Conservation (phyloP, 2,113 vertebrate species). For the Edolisoma coerulescens region DNA sequence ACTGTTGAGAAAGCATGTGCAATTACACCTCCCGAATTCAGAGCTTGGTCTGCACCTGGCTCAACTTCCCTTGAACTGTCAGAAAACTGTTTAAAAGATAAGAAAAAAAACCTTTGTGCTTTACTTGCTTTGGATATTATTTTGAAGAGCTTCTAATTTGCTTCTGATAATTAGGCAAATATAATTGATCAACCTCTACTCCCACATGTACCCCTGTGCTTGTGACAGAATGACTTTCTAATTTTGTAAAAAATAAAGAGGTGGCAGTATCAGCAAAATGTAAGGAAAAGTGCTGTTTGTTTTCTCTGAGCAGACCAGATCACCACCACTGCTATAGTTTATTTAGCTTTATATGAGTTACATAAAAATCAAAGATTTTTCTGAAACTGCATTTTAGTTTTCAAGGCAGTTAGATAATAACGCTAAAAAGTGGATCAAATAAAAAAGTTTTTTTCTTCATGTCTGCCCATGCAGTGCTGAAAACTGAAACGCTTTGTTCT, state of each 20-base stretch:
- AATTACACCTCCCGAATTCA: not conserved
- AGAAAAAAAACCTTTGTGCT: not conserved
- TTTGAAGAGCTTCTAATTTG: not conserved
- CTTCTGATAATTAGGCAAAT: not conserved
- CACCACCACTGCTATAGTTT: not conserved
- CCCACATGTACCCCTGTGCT: not conserved
- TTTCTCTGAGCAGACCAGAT: not conserved
- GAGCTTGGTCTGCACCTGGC: not conserved
- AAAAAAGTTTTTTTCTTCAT: not conserved
- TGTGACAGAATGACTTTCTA: not conserved
- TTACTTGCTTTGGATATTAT: not conserved
- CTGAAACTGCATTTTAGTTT: not conserved
- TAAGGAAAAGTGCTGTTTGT: not conserved
- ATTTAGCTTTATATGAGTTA: accelerated
- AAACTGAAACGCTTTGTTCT: not conserved
- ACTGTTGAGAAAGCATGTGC: not conserved
- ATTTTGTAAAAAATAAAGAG: not conserved
- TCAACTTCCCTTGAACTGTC: not conserved
- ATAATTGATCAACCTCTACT: not conserved
- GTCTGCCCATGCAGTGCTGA: not conserved
- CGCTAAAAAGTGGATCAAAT: not conserved
- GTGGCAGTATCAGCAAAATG: not conserved
- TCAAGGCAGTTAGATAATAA: not conserved
- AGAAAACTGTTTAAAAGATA: not conserved
- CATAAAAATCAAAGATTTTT: not conserved